These are phyloP conservation scores for Drosophila birchii DNA, from an alignment of 2,888 invertebrate species.

Conservation along the genomic window DNA sequence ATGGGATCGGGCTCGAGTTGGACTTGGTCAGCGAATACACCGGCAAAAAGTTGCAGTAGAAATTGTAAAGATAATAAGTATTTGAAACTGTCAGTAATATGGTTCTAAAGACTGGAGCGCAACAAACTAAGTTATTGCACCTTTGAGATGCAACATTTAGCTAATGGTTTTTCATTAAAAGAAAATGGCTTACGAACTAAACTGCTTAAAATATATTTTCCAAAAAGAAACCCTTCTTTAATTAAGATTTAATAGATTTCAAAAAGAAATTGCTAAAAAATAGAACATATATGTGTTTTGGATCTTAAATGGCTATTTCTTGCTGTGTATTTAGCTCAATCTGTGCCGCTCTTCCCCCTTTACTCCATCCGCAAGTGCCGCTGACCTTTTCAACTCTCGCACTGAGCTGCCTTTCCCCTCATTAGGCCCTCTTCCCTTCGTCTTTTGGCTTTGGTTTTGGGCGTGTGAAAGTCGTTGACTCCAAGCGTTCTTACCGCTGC, in stretches of 20 bases:
- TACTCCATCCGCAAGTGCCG: constrained; percentile 55
- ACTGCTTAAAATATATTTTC: neutral
- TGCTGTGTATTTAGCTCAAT: constrained; percentile 6
- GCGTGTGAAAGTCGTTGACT: constrained; percentile 74
- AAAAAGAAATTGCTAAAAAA: neutral
- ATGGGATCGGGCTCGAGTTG: constrained; percentile 41
- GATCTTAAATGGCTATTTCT: neutral
- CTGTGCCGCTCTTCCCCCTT: constrained; percentile 19
- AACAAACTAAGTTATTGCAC: neutral
- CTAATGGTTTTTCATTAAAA: neutral
- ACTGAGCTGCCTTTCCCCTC: constrained; percentile 43
- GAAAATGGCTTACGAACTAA: neutral
- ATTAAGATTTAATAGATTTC: neutral
- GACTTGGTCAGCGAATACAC: constrained; percentile 30
- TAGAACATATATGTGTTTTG: neutral
- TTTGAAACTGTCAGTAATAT: neutral
- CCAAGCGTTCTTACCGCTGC: constrained; percentile 30
- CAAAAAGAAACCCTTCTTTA: neutral
- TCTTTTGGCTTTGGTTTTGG: constrained; percentile 44
- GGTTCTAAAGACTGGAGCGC: neutral
- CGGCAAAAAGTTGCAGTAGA: neutral
- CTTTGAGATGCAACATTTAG: neutral
- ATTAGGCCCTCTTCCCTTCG: constrained; percentile 21
- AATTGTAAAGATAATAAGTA: neutral
- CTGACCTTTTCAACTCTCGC: constrained; percentile 69